Conservation (phyloP, 1,140 invertebrate species). For the Atta cephalotes region DNA sequence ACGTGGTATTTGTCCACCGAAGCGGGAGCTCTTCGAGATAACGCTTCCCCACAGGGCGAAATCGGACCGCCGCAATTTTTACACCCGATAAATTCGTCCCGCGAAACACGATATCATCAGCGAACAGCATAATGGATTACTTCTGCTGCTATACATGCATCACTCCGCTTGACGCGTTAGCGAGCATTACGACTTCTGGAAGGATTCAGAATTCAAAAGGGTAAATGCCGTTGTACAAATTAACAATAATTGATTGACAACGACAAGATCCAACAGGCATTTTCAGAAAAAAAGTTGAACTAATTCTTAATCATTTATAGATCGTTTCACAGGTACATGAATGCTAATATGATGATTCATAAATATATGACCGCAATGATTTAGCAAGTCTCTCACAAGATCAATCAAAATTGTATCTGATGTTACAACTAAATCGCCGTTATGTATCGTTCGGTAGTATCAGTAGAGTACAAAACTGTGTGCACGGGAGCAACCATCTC, state of each 20-base stretch:
- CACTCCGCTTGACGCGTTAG: background rate
- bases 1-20: slow-evolving; percentile 73
- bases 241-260: background rate
- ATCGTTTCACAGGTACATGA: background rate
- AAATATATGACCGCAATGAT: background rate
- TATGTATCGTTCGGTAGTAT: background rate
- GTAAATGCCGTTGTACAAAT: background rate
- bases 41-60: slow-evolving; percentile 63
- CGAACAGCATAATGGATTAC: slow-evolving; percentile 19
- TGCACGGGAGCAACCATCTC: slow-evolving; percentile 55
- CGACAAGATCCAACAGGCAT: background rate
- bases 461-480: slow-evolving; percentile 60
- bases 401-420: background rate
- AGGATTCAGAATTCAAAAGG: background rate
- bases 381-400: background rate
- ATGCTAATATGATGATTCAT: background rate
- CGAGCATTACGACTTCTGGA: background rate
- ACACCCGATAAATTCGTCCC: slow-evolving; percentile 68
- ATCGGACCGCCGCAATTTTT: slow-evolving; percentile 53
- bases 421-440: background rate
- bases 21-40: slow-evolving; percentile 78
- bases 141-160: background rate
- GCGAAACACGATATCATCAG: slow-evolving; percentile 65
- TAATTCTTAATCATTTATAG: background rate
- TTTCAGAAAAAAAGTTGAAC: background rate